Base-by-base conservation (phyloP, 2,888 invertebrate genomes). In the Yponomeuta sedellus region DNA sequence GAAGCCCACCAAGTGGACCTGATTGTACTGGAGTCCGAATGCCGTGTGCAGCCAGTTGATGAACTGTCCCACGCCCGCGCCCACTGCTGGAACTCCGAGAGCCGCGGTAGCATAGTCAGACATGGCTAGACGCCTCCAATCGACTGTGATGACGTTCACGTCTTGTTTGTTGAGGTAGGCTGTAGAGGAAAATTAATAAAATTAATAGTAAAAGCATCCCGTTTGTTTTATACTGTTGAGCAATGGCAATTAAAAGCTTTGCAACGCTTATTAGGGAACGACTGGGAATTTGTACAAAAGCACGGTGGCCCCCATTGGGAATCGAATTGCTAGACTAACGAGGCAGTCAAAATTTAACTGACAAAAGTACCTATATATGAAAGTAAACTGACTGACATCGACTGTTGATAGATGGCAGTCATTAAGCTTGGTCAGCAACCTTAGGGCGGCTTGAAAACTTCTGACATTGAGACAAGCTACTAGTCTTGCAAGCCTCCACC, bases 41-140 rank as follows among this genome's bases (percentile, higher is more conserved):
- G 72, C 74, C 0, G 70, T 70, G 69, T 76, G 74, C 0, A 88
- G 68, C 71, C 86, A 89, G 10, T 71, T 70, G 1, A 92, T 68
- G 73, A 92, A 89, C 67, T 81, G 77, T 16, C 91, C 92, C 0
- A 91, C 71, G 1, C 82, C 86, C 52, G 79, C 79, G 0, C 90
- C 90, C 0, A 88, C 80, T 0, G 71, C 82, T 16, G 90, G 84
- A 1, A 89, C 79, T 28, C 85, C 83, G 25, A 65, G 61, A 3
- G 75, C 79, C 52, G 92, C 85, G 1, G 83, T 77, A 1, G 75
- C 71, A 68, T 90, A 88, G 58, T 76, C 77, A 0, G 75, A 71
- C 0, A 69, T 1, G 0, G 85, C 82, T 0, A 87, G 75, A 4
- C 82, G 74, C 25, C 83, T 77, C 89, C 90, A 91, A 70, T 90